Evolutionary conservation across 2,888 invertebrate species (phyloP).

Genomic region (Brenthis daphne): DNA sequence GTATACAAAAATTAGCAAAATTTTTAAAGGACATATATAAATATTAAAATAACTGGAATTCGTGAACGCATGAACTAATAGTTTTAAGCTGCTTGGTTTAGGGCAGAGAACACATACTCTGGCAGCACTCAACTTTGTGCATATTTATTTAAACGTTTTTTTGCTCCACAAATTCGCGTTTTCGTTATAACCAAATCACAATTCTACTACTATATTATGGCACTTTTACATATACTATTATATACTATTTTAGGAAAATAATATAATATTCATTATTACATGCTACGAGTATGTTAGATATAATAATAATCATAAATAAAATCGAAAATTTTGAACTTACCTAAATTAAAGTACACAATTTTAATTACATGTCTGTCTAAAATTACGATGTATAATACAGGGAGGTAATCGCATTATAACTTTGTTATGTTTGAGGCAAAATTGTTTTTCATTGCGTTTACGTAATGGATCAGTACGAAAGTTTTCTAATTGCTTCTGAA

Average conservation of each 20-base stretch:
- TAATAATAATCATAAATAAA: neutral
- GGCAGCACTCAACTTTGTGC: too few species aligned
- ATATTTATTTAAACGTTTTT: too few species aligned
- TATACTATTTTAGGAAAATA: too few species aligned
- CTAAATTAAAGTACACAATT: neutral
- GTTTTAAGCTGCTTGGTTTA: too few species aligned
- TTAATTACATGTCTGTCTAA: conserved; percentile 11
- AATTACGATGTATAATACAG: conserved; percentile 24
- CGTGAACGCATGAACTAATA: too few species aligned
- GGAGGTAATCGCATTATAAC: conserved; percentile 42
- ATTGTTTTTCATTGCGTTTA: conserved; percentile 44
- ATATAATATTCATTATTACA: neutral
- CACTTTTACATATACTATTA: too few species aligned
- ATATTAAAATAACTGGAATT: too few species aligned
- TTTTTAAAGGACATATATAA: neutral
- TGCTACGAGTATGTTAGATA: neutral
- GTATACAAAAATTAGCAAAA: neutral
- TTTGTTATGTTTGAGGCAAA: conserved; percentile 41
- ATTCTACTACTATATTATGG: neutral
- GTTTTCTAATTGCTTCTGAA: conserved; percentile 42
- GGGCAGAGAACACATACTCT: too few species aligned
- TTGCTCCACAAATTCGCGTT: too few species aligned
- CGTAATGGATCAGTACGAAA: conserved; percentile 44
- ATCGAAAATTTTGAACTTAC: neutral
- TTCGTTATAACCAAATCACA: too few species aligned